Evolutionary conservation across 1,140 invertebrate genomes (phyloP).

Genomic region (Lineus longissimus): DNA sequence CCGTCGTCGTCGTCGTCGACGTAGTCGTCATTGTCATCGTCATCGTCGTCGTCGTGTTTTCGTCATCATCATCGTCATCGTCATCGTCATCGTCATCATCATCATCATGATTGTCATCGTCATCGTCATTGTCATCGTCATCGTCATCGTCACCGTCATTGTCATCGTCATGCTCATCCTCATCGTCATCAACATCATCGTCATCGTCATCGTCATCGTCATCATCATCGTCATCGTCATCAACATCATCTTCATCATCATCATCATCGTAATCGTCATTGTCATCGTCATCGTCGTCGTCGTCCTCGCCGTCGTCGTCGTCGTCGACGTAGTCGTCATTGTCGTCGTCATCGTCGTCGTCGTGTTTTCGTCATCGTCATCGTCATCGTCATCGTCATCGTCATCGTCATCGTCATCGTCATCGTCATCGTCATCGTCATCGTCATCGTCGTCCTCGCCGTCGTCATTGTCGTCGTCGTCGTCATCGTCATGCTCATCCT

Average conservation of each 20-base stretch:
- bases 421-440: constrained; percentile 8
- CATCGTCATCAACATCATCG: no score
- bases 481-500: no score
- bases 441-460: not conserved
- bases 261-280: no score
- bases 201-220: no score
- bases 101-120: no score
- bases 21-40: no score
- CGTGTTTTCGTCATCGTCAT: constrained; percentile 6
- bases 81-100: not conserved
- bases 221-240: not conserved
- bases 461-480: no score
- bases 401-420: constrained; percentile 12
- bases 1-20: no score
- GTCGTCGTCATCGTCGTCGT: not conserved
- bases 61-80: not conserved
- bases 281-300: not conserved
- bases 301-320: constrained; percentile 6
- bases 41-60: not conserved
- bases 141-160: not conserved
- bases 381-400: constrained; percentile 12
- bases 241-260: constrained; percentile 4
- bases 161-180: not conserved
- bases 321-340: no score
- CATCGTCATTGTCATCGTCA: constrained; percentile 10